Percentiles rank a stretch among this genome's conserved stretches.
Conservation (phyloP, 2,113 vertebrate genomes). For the Leucosticte australis region DNA sequence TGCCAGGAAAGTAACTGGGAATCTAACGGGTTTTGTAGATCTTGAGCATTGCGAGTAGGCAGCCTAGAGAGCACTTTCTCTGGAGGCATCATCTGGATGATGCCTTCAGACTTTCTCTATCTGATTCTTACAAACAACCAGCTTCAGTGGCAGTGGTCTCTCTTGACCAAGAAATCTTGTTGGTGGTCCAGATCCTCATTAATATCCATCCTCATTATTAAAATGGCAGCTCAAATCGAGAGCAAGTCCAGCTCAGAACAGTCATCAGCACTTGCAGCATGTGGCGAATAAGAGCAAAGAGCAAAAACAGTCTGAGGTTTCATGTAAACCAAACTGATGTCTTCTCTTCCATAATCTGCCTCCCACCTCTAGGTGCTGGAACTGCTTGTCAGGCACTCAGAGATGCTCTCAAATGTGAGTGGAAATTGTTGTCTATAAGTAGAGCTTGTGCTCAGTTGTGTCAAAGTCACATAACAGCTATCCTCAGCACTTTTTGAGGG, state of each 20-base stretch:
- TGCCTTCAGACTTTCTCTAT: neutral
- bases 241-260: neutral
- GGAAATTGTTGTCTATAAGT: accelerated
- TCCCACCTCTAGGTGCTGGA: neutral
- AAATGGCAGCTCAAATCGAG: neutral
- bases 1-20: neutral
- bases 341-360: neutral
- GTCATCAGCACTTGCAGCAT: neutral
- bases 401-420: neutral
- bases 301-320: neutral
- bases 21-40: neutral
- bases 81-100: neutral
- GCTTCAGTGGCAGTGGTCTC: neutral
- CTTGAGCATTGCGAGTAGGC: neutral
- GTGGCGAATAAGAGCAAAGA: neutral
- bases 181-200: neutral
- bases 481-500: slow-evolving; percentile 29
- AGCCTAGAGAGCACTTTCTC: neutral
- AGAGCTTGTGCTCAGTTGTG: neutral
- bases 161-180: neutral
- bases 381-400: neutral
- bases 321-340: too few relatives aligned
- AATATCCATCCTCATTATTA: neutral
- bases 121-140: neutral
- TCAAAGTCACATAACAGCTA: neutral